Percentiles rank a stretch among this genome's conserved stretches.
Evolutionary conservation across 2,888 invertebrate species (phyloP).

Genomic region (Punctoribates punctum): DNA sequence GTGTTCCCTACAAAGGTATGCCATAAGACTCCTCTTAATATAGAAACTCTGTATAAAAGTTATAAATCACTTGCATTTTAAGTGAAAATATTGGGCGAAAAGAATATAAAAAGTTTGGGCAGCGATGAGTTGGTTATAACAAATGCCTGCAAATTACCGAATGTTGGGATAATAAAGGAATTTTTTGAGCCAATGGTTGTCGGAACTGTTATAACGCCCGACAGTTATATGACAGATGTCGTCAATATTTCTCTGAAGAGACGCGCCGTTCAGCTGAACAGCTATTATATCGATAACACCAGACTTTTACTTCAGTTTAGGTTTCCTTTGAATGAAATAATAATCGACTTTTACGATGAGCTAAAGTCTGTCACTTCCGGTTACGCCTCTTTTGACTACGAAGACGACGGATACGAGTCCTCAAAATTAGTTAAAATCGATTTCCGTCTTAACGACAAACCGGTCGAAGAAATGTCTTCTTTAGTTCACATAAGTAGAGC

Average conservation of each 20-base stretch:
- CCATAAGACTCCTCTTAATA: too few relatives aligned
- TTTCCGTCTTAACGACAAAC: constrained; percentile 71
- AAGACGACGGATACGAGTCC: constrained; percentile 74
- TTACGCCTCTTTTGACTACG: constrained; percentile 90
- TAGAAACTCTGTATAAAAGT: too few relatives aligned
- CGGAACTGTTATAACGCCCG: constrained; percentile 84
- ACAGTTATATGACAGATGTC: constrained; percentile 54
- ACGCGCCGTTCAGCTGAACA: constrained; percentile 67
- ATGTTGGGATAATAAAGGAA: constrained; percentile 64
- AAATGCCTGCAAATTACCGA: constrained; percentile 54
- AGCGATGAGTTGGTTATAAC: constrained; percentile 54
- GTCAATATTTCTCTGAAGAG: constrained; percentile 59
- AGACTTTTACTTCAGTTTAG: constrained; percentile 75
- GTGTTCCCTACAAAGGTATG: constrained; percentile 57
- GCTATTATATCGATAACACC: constrained; percentile 73
- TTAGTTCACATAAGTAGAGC: constrained; percentile 73
- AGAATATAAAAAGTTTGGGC: constrained; percentile 56
- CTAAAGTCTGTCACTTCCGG: constrained; percentile 86
- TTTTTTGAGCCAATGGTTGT: constrained; percentile 80
- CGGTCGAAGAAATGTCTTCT: constrained; percentile 76
- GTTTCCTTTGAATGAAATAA: constrained; percentile 86
- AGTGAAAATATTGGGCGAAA: constrained; percentile 69
- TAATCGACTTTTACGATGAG: constrained; percentile 89
- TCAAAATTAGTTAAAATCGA: constrained; percentile 72
- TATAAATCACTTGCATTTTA: constrained; percentile 25